Base-by-base conservation (phyloP, 2,888 invertebrate genomes). In the Trissolcus brochymenae region DNA sequence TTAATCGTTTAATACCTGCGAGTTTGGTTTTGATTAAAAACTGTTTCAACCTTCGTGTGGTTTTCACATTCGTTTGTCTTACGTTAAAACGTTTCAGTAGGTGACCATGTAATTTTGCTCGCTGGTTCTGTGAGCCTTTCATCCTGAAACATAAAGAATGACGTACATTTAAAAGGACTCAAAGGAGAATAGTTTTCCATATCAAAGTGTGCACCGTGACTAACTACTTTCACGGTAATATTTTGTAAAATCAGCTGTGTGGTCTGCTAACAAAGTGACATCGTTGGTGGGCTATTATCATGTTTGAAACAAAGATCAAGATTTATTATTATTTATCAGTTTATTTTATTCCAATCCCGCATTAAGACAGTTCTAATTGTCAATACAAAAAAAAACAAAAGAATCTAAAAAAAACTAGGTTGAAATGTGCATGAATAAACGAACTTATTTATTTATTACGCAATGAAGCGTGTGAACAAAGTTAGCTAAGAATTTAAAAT, bases 41-140 rank as follows among this genome's bases (percentile, higher is more conserved):
- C 61, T 59, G 17, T 55, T 66, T 53, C 49, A 49, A 14, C 57
- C 25, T 60, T 35, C 66, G 59, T 67, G 35, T 66, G 55, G 62
- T 67, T 67, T 49, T 46, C 9, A 54, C 57, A 29, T 61, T 55
- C 50, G 16, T 57, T 17, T 60, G 68, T 65, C 68, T 75, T 54
- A 75, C 50, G 55, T 60, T 65, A 19, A 70, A 75, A 60, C 14
- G 75, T 55, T 75, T 70, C 68, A 64, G 64, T 60, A 65, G 68
- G 59, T 70, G 68, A 75, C 65, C 68, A 46, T 76, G 64, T 70
- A 76, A 76, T 76, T 76, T 70, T 41, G 70, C 70, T 56, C 7
- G 19, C 55, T 70, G 64, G 57, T 68, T 70, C 60, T 68, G 62
- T 40, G 40, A 53, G 64, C 50, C 75, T 68, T 68, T 71, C 71